Evolutionary conservation across 1,140 invertebrate species (phyloP).

Genomic region (Gonioctena quinquepunctata): DNA sequence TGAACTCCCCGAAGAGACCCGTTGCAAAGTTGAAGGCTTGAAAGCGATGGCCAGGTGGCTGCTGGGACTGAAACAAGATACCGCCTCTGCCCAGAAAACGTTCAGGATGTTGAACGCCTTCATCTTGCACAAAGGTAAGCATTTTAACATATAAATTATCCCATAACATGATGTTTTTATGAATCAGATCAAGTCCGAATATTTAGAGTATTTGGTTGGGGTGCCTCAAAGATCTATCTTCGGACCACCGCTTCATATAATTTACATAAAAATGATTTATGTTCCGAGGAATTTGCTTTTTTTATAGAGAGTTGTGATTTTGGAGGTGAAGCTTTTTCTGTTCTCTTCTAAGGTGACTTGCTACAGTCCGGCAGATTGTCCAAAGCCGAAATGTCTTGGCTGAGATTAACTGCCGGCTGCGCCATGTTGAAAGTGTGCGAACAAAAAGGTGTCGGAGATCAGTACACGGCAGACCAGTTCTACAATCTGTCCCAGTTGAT

Average conservation of each 20-base stretch:
- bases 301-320: too few species aligned
- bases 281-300: too few species aligned
- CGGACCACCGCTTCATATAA: too few species aligned
- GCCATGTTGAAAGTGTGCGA: slow-evolving; percentile 97
- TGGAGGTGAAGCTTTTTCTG: too few species aligned
- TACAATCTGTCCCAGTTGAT: slow-evolving; percentile 90
- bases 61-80: slow-evolving; percentile 85
- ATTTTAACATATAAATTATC: too few species aligned
- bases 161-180: too few species aligned
- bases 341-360: too few species aligned
- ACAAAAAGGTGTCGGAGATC: slow-evolving; percentile 92
- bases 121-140: slow-evolving; percentile 63
- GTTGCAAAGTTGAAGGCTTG: slow-evolving; percentile 91
- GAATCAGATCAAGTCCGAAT: too few species aligned
- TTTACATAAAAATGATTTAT: too few species aligned
- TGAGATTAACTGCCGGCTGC: slow-evolving; percentile 87
- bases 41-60: slow-evolving; percentile 97
- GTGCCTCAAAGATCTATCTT: too few species aligned
- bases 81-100: slow-evolving; percentile 89
- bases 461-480: slow-evolving; percentile 93
- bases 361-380: slow-evolving; percentile 74
- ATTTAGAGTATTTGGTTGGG: too few species aligned
- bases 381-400: slow-evolving; percentile 88
- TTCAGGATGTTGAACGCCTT: slow-evolving; percentile 67
- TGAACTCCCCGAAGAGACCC: slow-evolving; percentile 85